Evolutionary conservation across 2,113 vertebrate species (phyloP).

Genomic region (Chloropsis hardwickii): DNA sequence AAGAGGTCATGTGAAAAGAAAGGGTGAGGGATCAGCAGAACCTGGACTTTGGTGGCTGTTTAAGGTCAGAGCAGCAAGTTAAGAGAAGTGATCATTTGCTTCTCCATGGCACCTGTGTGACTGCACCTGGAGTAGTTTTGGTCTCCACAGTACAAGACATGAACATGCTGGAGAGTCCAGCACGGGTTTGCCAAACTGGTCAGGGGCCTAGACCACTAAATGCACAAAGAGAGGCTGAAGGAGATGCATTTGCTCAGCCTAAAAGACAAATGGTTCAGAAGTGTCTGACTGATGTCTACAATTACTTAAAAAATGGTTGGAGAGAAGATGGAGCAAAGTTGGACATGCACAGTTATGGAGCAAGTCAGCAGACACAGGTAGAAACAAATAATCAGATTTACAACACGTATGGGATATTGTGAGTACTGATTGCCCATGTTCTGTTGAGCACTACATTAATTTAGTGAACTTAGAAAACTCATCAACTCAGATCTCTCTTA

Average conservation of each 20-base stretch:
- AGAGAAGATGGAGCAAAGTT: not conserved
- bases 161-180: not conserved
- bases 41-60: not conserved
- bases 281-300: not conserved
- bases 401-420: not conserved
- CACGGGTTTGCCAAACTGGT: not conserved
- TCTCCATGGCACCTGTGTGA: not conserved
- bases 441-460: not conserved
- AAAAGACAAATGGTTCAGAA: not conserved
- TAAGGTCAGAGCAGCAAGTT: not conserved
- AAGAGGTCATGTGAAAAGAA: not conserved
- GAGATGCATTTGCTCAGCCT: not conserved
- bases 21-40: not conserved
- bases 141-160: not conserved
- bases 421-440: not conserved
- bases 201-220: not conserved
- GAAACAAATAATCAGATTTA: not conserved
- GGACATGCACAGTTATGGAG: not conserved
- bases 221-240: not conserved
- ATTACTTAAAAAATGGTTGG: not conserved
- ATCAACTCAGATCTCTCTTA: not conserved
- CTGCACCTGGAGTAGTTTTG: not conserved
- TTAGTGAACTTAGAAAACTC: not conserved
- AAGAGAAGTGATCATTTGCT: not conserved
- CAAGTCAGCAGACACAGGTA: not conserved